phyloP scores from a whole-genome alignment of 1,140 invertebrate species.

The Stenopsyche tienmushanensis region DNA sequence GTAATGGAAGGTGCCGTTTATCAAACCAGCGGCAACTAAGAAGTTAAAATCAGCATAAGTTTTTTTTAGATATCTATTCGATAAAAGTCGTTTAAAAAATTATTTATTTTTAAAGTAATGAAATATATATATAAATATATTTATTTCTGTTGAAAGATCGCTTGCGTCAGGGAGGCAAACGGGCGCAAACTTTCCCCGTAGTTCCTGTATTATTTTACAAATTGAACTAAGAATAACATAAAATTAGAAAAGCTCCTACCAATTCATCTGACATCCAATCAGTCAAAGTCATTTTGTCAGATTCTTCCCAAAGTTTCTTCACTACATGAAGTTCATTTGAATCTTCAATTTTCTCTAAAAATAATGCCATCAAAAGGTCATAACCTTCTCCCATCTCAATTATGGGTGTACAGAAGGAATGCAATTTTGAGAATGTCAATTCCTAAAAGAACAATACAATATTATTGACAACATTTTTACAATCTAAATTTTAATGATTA shows the following conservation, averaged over 20 bases:
- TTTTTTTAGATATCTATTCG: too few species aligned
- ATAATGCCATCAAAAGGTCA: constrained; percentile 27
- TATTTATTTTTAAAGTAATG: not conserved
- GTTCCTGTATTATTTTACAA: too few species aligned
- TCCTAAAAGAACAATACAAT: not conserved
- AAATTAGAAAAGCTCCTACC: too few species aligned
- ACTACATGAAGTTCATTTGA: constrained; percentile 11
- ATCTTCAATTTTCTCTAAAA: constrained; percentile 31
- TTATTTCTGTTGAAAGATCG: too few species aligned
- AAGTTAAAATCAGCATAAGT: too few species aligned
- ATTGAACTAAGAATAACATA: too few species aligned
- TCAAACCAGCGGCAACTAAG: too few species aligned
- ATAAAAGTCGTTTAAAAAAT: not conserved
- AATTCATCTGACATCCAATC: constrained; percentile 58
- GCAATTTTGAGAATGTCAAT: constrained; percentile 27
- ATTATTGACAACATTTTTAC: not conserved
- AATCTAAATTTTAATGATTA: not conserved
- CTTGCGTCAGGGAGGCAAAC: too few species aligned
- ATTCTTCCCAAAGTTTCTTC: constrained; percentile 48
- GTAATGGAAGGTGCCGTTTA: too few species aligned
- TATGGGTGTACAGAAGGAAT: constrained; percentile 20
- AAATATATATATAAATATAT: not conserved
- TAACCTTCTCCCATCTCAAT: constrained; percentile 32
- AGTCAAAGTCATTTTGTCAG: constrained; percentile 54
- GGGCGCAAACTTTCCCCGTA: too few species aligned